Percentiles rank a stretch among this genome's conserved stretches.
Conservation (phyloP, 92 coral and sea anemone genomes). For the Galaxea fascicularis region DNA sequence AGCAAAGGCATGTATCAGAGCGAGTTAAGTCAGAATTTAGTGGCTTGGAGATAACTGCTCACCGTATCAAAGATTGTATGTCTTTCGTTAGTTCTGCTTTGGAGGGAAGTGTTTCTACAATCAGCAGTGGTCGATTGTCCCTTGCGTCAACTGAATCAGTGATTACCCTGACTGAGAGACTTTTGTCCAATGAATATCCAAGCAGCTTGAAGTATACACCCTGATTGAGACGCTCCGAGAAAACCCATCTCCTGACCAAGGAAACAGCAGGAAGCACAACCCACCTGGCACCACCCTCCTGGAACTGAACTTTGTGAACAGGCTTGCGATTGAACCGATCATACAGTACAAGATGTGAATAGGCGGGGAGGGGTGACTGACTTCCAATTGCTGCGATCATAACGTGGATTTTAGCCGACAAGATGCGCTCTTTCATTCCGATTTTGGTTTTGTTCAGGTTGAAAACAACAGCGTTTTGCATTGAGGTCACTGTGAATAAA, state of each 20-base stretch:
- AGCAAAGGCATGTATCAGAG: no score
- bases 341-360: conserved; percentile 1
- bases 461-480: conserved; percentile 1
- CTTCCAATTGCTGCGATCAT: not conserved
- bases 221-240: conserved; percentile 5
- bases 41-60: not conserved
- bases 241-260: conserved; percentile 26
- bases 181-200: not conserved
- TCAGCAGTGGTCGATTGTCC: not conserved
- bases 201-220: conserved; percentile 16
- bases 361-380: not conserved
- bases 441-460: conserved; percentile 6
- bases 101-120: conserved; percentile 8
- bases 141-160: not conserved
- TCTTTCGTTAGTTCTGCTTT: not conserved
- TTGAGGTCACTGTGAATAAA: conserved; percentile 12
- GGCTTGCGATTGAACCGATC: not conserved
- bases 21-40: no score
- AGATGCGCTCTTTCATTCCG: not conserved
- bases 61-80: not conserved
- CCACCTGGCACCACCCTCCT: conserved; percentile 19
- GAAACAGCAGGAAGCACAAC: conserved; percentile 7
- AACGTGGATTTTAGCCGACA: conserved; percentile 13
- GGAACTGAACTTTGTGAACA: not conserved
- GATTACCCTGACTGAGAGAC: not conserved